Percentiles rank a stretch among this genome's conserved stretches.
Evolutionary conservation across 1,140 invertebrate genomes (phyloP).

Genomic region (Cyphomyrmex costatus): DNA sequence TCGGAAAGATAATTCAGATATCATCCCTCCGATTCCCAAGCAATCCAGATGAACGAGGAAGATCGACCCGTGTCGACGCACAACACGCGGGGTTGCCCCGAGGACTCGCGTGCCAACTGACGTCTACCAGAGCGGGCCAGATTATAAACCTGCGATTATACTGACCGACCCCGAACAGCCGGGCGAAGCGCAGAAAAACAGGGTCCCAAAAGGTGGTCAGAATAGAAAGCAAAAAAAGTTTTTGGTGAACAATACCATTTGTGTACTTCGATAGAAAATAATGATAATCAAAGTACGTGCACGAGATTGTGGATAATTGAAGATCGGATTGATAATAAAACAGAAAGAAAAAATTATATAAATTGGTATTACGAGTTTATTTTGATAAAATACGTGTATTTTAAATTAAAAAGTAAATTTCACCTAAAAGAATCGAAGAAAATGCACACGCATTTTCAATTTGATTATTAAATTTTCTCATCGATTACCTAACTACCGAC

Average conservation of each 20-base stretch:
- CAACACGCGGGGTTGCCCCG: constrained; percentile 66
- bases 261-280: not conserved
- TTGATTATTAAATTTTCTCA: not conserved
- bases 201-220: not conserved
- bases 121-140: constrained; percentile 74
- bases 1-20: constrained; percentile 79
- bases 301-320: constrained; percentile 1
- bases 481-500: not conserved
- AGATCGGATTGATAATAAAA: not conserved
- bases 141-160: constrained; percentile 75
- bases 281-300: not conserved
- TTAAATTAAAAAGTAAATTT: not conserved
- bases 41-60: constrained; percentile 70
- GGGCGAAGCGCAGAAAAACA: constrained; percentile 28
- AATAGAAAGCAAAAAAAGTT: not conserved
- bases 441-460: not conserved
- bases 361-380: not conserved
- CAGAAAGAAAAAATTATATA: not conserved
- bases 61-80: constrained; percentile 59
- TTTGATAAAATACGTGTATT: not conserved
- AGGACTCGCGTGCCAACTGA: constrained; percentile 82
- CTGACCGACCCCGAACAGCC: constrained; percentile 44
- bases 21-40: constrained; percentile 76
- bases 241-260: not conserved
- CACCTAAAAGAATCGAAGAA: not conserved